Conservation (phyloP, 2,888 invertebrate genomes). For the Dioctria linearis region DNA sequence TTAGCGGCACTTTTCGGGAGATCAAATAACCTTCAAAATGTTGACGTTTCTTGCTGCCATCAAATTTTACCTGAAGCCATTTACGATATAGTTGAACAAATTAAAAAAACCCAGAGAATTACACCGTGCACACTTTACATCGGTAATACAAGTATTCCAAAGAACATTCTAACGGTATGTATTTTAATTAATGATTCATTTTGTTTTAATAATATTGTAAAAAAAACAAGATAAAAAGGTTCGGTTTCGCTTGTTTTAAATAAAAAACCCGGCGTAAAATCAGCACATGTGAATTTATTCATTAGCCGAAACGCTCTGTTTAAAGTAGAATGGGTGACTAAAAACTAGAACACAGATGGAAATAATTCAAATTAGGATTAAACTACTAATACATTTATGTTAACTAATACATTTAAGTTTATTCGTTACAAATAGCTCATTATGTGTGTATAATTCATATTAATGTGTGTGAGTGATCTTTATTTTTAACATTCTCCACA, state of each 20-base stretch:
- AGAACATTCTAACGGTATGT: constrained; percentile 20
- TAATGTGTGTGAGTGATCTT: background rate
- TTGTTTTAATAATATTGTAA: background rate
- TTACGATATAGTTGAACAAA: constrained; percentile 20
- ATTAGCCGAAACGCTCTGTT: too few relatives aligned
- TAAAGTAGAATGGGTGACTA: background rate
- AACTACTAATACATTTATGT: too few relatives aligned
- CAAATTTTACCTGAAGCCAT: constrained; percentile 25
- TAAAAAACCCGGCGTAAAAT: too few relatives aligned
- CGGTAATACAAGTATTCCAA: constrained; percentile 27
- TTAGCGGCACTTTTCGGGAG: constrained; percentile 18
- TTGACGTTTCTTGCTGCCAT: constrained; percentile 41
- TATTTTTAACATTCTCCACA: background rate
- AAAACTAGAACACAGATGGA: too few relatives aligned
- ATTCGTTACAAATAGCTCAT: too few relatives aligned
- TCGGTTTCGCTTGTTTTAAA: too few relatives aligned
- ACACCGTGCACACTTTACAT: constrained; percentile 4
- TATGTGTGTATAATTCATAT: too few relatives aligned
- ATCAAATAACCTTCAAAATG: constrained; percentile 21
- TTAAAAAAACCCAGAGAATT: constrained; percentile 28
- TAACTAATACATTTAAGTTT: too few relatives aligned
- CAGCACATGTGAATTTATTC: too few relatives aligned
- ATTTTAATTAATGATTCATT: background rate
- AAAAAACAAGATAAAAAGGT: too few relatives aligned
- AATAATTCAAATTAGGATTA: too few relatives aligned